phyloP scores from a whole-genome alignment of 2,797 vertebrate genomes.

The Ctenochaetus hawaiiensis region DNA sequence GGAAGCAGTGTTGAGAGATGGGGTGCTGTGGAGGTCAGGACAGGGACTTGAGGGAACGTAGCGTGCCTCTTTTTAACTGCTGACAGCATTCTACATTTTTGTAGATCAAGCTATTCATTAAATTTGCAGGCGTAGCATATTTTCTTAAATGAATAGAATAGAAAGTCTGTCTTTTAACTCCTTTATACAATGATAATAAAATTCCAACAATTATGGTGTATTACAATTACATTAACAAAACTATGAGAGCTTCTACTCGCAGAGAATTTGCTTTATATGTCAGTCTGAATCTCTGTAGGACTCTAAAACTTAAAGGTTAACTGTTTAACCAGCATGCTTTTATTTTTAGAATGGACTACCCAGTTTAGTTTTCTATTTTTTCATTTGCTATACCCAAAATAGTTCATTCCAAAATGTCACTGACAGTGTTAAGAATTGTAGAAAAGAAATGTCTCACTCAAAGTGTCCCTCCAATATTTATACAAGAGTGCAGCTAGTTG shows the following conservation, averaged over 20 bases:
- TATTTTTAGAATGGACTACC: neutral
- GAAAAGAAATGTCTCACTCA: neutral
- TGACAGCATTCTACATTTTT: conserved; percentile 1
- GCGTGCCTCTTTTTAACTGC: conserved; percentile 28
- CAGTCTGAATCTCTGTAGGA: neutral
- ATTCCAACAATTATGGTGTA: neutral
- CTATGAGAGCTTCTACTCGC: neutral
- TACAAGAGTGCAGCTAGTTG: neutral
- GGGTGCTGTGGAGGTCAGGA: conserved; percentile 50
- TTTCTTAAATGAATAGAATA: neutral
- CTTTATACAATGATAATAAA: neutral
- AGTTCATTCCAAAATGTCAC: neutral
- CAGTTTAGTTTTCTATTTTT: neutral
- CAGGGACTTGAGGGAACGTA: conserved; percentile 30
- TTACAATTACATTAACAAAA: neutral
- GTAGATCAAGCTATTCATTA: neutral
- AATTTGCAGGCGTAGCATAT: neutral
- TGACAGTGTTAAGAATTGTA: neutral
- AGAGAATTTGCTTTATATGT: neutral
- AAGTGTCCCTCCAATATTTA: neutral
- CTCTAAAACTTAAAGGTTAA: neutral
- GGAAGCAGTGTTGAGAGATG: conserved; percentile 80
- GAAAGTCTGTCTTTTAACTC: neutral
- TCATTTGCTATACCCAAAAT: neutral
- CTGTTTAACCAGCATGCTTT: neutral